Base-by-base conservation (phyloP, 2,113 vertebrate species). In the Grus americana region DNA sequence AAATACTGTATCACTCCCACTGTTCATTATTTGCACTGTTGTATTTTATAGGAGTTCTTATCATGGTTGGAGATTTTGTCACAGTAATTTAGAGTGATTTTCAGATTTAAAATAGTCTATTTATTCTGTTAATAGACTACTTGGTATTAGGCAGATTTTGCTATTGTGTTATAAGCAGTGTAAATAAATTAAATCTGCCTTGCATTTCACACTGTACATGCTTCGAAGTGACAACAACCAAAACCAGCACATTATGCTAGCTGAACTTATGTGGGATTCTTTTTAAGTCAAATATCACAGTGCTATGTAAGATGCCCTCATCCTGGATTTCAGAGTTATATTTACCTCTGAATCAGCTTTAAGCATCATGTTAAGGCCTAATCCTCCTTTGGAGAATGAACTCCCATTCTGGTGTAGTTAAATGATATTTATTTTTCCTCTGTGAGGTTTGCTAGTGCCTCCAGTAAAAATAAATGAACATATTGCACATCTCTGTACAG, bases 261-360 rank as follows among this genome's bases (percentile, higher is more conserved):
- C 44, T 49, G 65, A 38, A 84, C 9, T 58, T 30, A 18, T 5
- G 20, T 17, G 17, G 82, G 42, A 59, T 76, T 91, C 74, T 21
- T 89, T 79, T 49, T 6, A 91, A 92, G 79, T 88, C 88, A 86
- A 26, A 50, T 81, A 93, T 63, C 32, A 74, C 27, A 22, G 57
- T 84, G n/a, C 84, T 65, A 22, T 81, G 20, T 91, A 78, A 93
- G 91, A 92, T 86, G 66, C n/a, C 44, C 59, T 96, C 57, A 67
- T 67, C 91, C 79, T 93, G 95, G 91, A 96, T 97, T 96, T 96
- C 78, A 81, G 95, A 82, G 90, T 95, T 97, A 95, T 94, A 96
- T 97, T 97, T 97, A 96, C 85, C 91, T 94, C 92, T 75, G 90
- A 97, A 97, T 97, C 89, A 95, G 94, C 93, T 97, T 97, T 97